Percentiles rank a stretch among this genome's conserved stretches.
phyloP scores from a whole-genome alignment of 64 coral and sea anemone species.

The Montipora foliosa region DNA sequence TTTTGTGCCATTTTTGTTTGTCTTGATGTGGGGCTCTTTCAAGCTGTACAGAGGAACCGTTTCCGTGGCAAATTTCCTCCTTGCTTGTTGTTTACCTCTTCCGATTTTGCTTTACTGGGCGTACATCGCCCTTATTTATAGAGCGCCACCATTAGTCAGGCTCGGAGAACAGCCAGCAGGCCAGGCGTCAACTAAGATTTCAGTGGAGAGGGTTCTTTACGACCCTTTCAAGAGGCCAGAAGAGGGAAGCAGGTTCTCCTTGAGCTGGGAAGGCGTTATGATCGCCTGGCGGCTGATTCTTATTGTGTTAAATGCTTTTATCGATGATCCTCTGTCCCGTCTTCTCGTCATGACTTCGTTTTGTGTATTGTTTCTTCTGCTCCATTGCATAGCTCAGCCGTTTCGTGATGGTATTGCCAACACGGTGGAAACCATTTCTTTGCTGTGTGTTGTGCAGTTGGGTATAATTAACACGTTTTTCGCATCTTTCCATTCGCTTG shows the following conservation, averaged over 20 bases:
- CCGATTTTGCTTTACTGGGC: constrained; percentile 57
- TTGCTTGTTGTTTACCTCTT: constrained; percentile 71
- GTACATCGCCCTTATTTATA: neutral
- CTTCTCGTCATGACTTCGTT: constrained; percentile 39
- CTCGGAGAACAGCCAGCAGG: constrained; percentile 14
- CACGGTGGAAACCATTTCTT: constrained; percentile 61
- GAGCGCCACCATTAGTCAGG: neutral
- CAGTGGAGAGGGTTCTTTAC: constrained; percentile 50
- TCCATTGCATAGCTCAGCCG: constrained; percentile 62
- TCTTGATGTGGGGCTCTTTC: constrained; percentile 68
- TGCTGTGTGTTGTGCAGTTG: constrained; percentile 59
- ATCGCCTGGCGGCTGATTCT: constrained; percentile 74
- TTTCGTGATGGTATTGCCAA: constrained; percentile 68
- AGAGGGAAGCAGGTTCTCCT: constrained; percentile 4
- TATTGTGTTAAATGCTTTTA: constrained; percentile 60
- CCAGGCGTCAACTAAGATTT: neutral
- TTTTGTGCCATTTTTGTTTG: constrained; percentile 80
- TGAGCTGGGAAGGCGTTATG: constrained; percentile 94
- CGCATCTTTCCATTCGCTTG: constrained; percentile 1
- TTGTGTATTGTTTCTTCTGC: constrained; percentile 68
- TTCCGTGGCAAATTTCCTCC: constrained; percentile 46
- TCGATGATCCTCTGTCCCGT: constrained; percentile 60
- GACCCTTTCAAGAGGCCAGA: constrained; percentile 66
- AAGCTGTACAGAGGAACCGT: constrained; percentile 63
- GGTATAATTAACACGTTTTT: constrained; percentile 38